Base-by-base conservation (phyloP, 2,888 invertebrate species). In the Bugulina stolonifera region DNA sequence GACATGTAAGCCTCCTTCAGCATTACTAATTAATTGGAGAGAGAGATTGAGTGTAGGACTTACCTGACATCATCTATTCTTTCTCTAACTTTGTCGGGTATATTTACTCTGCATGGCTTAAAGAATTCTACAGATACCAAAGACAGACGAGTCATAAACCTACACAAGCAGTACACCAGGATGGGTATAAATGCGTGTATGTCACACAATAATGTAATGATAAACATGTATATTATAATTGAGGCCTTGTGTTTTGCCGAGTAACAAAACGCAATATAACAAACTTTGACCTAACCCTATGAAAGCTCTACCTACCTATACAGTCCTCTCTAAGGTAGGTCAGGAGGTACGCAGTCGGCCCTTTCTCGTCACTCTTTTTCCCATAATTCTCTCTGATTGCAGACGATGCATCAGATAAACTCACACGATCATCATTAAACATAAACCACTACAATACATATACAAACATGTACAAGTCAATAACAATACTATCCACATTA, bases 371-470 rank as follows among this genome's bases (percentile, higher is more conserved):
- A 29, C 25, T 25, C n/a, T 32, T 64, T 3, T 32, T 64, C 14
- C 64, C 64, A 27, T 64, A 64, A 32, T 64, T 64, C 29, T 64
- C 64, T 64, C 64, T 27, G 29, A 64, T 32, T 14, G 64, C 64
- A 64, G 29, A 27, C 14, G 25, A 29, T 10, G 27, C 5, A 32
- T 27, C 27, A 27, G 64, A 64, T 14, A 10, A 10, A 29, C 2
- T 10, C 18, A 64, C 64, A 10, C 32, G 10, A 27, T 27, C 64
- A 32, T 64, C 64, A 64, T 64, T 64, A 18, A 64, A 32, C 64
- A 27, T 64, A 32, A 29, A 64, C 64, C 64, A 64, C 64, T 64
- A n/a, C 29, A 64, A 64, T 5, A 64, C 5, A 22, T 23, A 22
- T 22, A 52, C 10, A 52, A 22, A 22, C 52, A 52, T 10, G 52